These are phyloP conservation scores for Tenthredo mesomela DNA, from an alignment of 2,888 invertebrate genomes.

Conservation along the genomic window DNA sequence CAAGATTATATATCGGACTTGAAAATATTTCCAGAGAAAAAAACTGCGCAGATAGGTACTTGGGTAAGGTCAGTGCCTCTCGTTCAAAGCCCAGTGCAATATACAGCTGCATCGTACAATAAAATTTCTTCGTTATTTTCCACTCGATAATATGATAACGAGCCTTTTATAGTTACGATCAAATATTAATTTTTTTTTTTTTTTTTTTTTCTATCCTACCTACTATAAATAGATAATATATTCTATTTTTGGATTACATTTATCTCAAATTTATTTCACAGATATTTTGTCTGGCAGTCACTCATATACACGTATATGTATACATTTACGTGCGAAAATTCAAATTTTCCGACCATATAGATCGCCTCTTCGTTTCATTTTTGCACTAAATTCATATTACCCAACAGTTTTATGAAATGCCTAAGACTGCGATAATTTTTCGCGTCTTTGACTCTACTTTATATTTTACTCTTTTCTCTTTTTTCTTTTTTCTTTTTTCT, in stretches of 20 bases:
- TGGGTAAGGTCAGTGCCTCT: slow-evolving; percentile 50
- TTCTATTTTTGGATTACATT: background rate
- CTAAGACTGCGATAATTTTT: background rate
- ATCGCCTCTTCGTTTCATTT: background rate
- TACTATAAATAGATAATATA: background rate
- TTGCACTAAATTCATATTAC: too few relatives aligned
- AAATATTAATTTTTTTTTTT: too few relatives aligned
- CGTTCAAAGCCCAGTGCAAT: background rate
- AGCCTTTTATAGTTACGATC: slow-evolving; percentile 17
- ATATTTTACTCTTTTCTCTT: too few relatives aligned
- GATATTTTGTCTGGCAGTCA: too few relatives aligned
- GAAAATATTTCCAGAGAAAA: slow-evolving; percentile 47
- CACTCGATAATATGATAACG: slow-evolving; percentile 31
- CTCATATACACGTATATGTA: too few relatives aligned
- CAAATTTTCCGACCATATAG: background rate
- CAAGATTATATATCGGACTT: background rate
- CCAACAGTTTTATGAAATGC: background rate
- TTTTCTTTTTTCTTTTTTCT: background rate
- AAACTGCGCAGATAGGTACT: slow-evolving; percentile 54
- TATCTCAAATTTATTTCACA: background rate
- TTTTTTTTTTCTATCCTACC: background rate
- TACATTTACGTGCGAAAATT: too few relatives aligned
- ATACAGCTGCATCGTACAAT: background rate
- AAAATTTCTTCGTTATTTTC: slow-evolving; percentile 28
- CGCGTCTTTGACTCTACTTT: background rate